Evolutionary conservation across 2,113 vertebrate species (phyloP).

Genomic region (Rattus norvegicus): GRCr8 NC_086036.1:15149501-15150000

Average conservation of each 20-base stretch:
- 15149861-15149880: constrained; percentile 10
- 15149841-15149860: neutral
- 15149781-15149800: neutral
- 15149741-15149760: neutral
- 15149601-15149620: neutral
- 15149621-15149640: neutral
- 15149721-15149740: neutral
- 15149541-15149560: neutral
- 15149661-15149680: neutral
- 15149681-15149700: neutral
- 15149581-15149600: neutral
- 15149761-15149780: neutral
- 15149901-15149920: neutral
- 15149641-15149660: neutral
- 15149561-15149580: neutral
- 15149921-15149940: neutral
- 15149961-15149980: neutral
- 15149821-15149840: constrained; percentile 28
- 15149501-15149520: neutral
- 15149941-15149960: constrained; percentile 14
- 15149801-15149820: neutral
- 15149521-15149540: neutral
- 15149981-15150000: constrained; percentile 53
- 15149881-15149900: neutral
- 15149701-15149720: constrained; percentile 17